Evolutionary conservation across 2,113 vertebrate species (phyloP), one percentile per base, ranked within the genome.

Genomic region (Poeciliopsis turrubarensis): DNA sequence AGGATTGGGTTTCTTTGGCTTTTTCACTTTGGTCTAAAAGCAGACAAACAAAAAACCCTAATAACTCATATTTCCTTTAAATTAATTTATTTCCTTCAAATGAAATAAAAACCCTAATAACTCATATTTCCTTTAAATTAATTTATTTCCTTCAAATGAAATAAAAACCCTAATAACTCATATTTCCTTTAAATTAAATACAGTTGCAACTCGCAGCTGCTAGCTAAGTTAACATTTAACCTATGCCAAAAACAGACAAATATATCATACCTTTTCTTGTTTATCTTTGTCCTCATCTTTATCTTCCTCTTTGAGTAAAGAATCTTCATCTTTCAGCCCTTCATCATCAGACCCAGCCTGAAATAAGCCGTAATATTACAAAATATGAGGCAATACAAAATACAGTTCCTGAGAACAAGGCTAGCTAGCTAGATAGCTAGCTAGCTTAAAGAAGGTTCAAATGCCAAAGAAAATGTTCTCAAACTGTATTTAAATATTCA

Each of bases 1-100:
- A 4, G 90, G 91, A 73, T 92, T 93, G 30, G 37, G 85, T 29
- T 44, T 84, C 78, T 91, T 91, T 0, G 82, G 79, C 69, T 80
- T 92, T 75, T 77, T 90, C 71, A 85, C 75, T 70, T 85, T 85
- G 8, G 70, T 39, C 90, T 93, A 27, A 72, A 88, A 70, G 70
- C 3, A 64, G 4, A 63, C 25, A 66, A 11, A 5, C 0, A 0
- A 41, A 0, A 7, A 72, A 1, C 0, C 10, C 37, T n/a, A 19
- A 68, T 71, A 0, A 41, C 0, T 19, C 69, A 19, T 25, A 7
- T 54, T 54, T 25, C 22, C 8, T 54, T 54, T 22, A 54, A 7
- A 22, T 54, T 54, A 54, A 54, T n/a, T n/a, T n/a, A n/a, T n/a
- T n/a, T n/a, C n/a, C n/a, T n/a, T n/a, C n/a, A n/a, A n/a, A n/a